Base-by-base conservation (phyloP, 2,888 invertebrate genomes). In the Pollenia amentaria region DNA sequence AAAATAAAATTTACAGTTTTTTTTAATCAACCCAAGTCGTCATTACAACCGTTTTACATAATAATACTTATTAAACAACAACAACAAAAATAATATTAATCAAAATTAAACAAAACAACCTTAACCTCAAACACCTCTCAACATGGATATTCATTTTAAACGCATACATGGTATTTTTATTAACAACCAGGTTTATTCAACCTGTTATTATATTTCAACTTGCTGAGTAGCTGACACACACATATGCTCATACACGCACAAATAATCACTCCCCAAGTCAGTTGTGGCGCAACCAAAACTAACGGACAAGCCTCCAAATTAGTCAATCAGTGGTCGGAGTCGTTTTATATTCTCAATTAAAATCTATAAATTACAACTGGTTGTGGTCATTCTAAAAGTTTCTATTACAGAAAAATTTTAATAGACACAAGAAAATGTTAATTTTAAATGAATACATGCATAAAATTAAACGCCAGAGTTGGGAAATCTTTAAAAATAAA, bases 221-320 rank as follows among this genome's bases (percentile, higher is more conserved):
- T 16, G 46, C 38, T 73, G 38, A 62, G 21, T 64, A 42, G 1
- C 51, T 42, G 42, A 40, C 21, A 14, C 6, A 67, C 38, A 6
- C 9, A 40, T 0, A 2, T 3, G n/a, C 40, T 46, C 16, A 69
- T n/a, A 14, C 48, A 67, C 21, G 14, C 46, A 14, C 14, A 11
- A 7, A 40, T 16, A 16, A 38, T 40, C 38, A 62, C 18, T 18
- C 14, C 62, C 12, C 12, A 62, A 75, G 29, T 42, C 18, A 21
- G 69, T 51, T 78, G 42, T 62, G 62, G 18, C 42, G 70, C 29
- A 70, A 79, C 62, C 57, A 44, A 29, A 44, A 42, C 9, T 62
- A 70, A 51, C 18, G 16, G 70, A 79, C 79, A 79, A 79, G 79
- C 79, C 79, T 79, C 79, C 79, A 70, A 62, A 79, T 79, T 62